Conservation (phyloP, 2,113 vertebrate species). For the Leptodactylus fuscus region DNA sequence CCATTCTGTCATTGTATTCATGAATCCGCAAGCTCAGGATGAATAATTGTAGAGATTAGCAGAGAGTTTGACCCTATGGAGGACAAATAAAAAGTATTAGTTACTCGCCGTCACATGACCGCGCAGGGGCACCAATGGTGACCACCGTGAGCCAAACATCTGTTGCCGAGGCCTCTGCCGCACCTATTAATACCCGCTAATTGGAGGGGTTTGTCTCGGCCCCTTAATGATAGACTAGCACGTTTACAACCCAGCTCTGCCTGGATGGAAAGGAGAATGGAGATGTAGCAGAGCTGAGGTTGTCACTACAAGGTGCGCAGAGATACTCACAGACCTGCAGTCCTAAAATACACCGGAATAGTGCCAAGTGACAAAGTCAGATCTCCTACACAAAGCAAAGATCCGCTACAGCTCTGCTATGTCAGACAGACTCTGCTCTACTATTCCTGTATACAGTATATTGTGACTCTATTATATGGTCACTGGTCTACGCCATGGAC, state of each 20-base stretch:
- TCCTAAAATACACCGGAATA: too few species aligned
- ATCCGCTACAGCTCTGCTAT: too few species aligned
- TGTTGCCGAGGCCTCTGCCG: background rate
- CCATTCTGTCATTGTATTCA: background rate
- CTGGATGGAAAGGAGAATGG: too few species aligned
- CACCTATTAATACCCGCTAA: constrained; percentile 22
- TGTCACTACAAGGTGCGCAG: background rate
- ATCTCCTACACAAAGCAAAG: too few species aligned
- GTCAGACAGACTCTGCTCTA: too few species aligned
- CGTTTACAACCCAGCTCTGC: background rate
- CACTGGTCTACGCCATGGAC: too few species aligned
- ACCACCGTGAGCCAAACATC: background rate
- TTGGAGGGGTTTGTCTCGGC: background rate
- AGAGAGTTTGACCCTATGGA: background rate
- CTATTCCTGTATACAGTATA: too few species aligned
- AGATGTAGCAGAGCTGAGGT: background rate
- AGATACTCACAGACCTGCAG: too few species aligned
- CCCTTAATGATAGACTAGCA: background rate
- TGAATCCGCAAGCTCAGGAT: background rate
- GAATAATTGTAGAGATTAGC: background rate
- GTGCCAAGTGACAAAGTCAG: too few species aligned
- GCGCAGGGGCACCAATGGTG: too few species aligned
- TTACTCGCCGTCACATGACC: background rate
- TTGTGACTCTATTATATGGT: too few species aligned
- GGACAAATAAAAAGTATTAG: background rate